Evolutionary conservation across 2,888 invertebrate genomes (phyloP).

Genomic region (Agrochola macilenta): DNA sequence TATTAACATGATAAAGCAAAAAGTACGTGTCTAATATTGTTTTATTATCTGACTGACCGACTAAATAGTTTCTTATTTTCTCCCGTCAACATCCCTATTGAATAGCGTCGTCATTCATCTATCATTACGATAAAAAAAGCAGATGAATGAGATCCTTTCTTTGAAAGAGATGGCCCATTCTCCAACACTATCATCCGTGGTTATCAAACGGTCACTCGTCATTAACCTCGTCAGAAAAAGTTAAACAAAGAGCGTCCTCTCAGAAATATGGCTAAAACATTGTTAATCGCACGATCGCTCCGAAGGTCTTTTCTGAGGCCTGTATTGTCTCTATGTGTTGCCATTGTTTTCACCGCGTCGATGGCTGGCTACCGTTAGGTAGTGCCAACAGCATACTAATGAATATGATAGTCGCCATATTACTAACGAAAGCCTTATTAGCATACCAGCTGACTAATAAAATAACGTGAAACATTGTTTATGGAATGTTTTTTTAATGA

Average conservation of each 20-base stretch:
- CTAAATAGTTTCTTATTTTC: no score
- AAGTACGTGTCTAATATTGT: no score
- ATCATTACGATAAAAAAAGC: constrained; percentile 16
- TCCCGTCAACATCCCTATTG: background rate
- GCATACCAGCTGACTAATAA: constrained; percentile 66
- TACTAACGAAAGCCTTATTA: constrained; percentile 59
- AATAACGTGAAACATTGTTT: constrained; percentile 45
- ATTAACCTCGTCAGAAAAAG: constrained; percentile 41
- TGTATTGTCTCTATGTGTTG: constrained; percentile 46
- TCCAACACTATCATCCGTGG: constrained; percentile 13
- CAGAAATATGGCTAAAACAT: constrained; percentile 29
- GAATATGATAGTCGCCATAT: constrained; percentile 28
- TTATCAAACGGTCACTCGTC: constrained; percentile 30
- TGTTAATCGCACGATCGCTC: constrained; percentile 52
- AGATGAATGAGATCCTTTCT: constrained; percentile 31
- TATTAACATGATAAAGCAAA: no score
- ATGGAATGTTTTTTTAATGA: constrained; percentile 41
- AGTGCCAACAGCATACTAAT: constrained; percentile 76
- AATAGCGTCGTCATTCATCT: constrained; percentile 30
- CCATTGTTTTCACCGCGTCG: constrained; percentile 75
- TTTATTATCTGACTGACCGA: no score
- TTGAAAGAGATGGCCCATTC: constrained; percentile 16
- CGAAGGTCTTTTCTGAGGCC: constrained; percentile 42
- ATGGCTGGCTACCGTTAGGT: constrained; percentile 76
- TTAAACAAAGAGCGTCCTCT: constrained; percentile 46